Evolutionary conservation across 2,113 vertebrate genomes (phyloP).

Genomic region (Cephalopterus ornatus): DNA sequence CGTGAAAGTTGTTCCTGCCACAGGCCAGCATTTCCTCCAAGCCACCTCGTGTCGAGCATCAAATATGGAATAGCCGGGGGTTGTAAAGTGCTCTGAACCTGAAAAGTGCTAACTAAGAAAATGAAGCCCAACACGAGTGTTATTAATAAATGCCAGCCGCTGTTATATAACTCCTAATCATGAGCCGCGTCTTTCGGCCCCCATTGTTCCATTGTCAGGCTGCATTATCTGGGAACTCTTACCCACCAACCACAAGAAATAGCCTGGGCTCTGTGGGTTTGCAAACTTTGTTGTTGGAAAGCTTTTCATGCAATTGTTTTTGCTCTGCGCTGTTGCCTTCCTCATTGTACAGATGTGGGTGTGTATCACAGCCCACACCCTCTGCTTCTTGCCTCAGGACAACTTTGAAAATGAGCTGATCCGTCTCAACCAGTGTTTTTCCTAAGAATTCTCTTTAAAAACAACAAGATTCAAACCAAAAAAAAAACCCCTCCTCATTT

Average conservation of each 20-base stretch:
- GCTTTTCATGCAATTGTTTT: constrained; percentile 66
- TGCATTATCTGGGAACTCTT: constrained; percentile 63
- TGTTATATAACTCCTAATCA: constrained; percentile 56
- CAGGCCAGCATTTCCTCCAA: not conserved
- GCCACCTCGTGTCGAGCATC: not conserved
- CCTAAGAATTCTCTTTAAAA: constrained; percentile 47
- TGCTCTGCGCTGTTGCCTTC: constrained; percentile 18
- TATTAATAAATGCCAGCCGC: constrained; percentile 57
- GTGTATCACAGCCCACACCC: constrained; percentile 60
- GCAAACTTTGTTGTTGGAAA: constrained; percentile 63
- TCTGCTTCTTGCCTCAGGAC: constrained; percentile 48
- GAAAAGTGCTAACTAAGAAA: constrained; percentile 61
- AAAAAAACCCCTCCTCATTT: not conserved
- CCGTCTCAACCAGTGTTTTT: not conserved
- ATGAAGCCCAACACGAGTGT: constrained; percentile 7
- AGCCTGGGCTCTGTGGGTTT: constrained; percentile 53
- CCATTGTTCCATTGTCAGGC: constrained; percentile 59
- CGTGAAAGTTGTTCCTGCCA: not conserved
- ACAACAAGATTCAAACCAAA: constrained; percentile 16
- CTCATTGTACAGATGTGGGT: constrained; percentile 62
- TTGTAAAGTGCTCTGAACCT: constrained; percentile 52
- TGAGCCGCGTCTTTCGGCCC: constrained; percentile 3
- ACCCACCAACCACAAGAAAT: constrained; percentile 63
- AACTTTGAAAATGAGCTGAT: constrained; percentile 42
- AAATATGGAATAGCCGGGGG: not conserved